A percentile compares a stretch with the other conserved stretches of the same genome.
Conservation (phyloP, 2,113 vertebrate species). For the Lophura nycthemera region DNA sequence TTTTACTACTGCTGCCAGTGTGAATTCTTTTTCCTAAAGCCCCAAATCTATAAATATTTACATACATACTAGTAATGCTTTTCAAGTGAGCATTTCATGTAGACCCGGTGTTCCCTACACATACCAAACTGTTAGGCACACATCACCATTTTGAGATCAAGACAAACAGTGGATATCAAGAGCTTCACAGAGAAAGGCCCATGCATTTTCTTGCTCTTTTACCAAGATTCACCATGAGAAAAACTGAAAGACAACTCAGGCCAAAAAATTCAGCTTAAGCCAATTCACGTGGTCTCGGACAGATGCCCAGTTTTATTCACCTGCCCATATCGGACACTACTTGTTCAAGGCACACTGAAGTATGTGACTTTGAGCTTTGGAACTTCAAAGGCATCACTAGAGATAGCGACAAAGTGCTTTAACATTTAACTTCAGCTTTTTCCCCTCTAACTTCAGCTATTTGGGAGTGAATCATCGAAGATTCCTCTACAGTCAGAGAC, state of each 20-base stretch:
- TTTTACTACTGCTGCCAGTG: neutral
- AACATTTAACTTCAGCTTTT: neutral
- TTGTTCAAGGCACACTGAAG: neutral
- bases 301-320: neutral
- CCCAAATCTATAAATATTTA: neutral
- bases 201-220: neutral
- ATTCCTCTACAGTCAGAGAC: neutral
- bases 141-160: neutral
- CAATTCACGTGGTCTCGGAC: neutral
- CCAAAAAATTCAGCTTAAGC: neutral
- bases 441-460: neutral
- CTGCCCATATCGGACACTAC: neutral
- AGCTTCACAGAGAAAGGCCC: neutral
- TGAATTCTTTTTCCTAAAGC: neutral
- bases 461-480: neutral
- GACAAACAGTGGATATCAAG: neutral
- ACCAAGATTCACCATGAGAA: neutral
- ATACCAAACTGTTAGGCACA: neutral
- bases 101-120: neutral
- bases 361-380: neutral
- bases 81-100: neutral
- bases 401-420: neutral
- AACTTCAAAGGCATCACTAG: slow-evolving; percentile 1
- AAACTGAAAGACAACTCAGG: neutral
- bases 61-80: neutral